Evolutionary conservation across 2,888 invertebrate species (phyloP), one percentile per base, ranked within the genome.

Genomic region (Fragum sueziense): DNA sequence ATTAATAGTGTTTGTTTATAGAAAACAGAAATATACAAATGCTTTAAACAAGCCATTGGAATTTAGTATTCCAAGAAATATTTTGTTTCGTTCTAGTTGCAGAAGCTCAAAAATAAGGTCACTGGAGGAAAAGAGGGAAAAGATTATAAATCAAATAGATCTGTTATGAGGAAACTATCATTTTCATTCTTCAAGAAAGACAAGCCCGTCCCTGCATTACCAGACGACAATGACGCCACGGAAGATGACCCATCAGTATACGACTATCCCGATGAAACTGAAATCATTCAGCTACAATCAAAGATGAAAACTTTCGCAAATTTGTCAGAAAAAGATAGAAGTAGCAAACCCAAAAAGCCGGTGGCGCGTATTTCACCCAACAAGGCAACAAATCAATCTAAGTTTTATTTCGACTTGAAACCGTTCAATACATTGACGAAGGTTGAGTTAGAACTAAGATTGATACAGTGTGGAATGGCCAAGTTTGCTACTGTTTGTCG

Each of bases 361-460:
- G 47, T 57, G 20, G 69, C 74, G 22, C 25, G 22, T 33, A 59
- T 69, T 4, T 59, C 68, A 17, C 69, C 69, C 0, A 37, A 61
- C 14, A 61, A 22, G 27, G 9, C 57, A 17, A 0, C 29, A 7
- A n/a, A 1, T n/a, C 22, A 29, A 6, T 20, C 68, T 31, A 57
- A 51, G 22, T n/a, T n/a, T n/a, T n/a, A n/a, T n/a, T n/a, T n/a
- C n/a, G n/a, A n/a, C n/a, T 14, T 59, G 7, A 79, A 79, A 75
- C 41, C 34, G 4, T 79, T 79, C 34, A 65, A 14, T 6, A 59
- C 67, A 20, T 59, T 79, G 54, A 68, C 70, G 11, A 37, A 25
- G 4, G 52, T 25, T 4, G 79, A 79, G 33, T 52, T 79, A 14
- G 74, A 70, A 1, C 37, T 68, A 27, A 65, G 79, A 20, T 27